Base-by-base conservation (phyloP, 92 coral and sea anemone species). In the Desmophyllum pertusum region DNA sequence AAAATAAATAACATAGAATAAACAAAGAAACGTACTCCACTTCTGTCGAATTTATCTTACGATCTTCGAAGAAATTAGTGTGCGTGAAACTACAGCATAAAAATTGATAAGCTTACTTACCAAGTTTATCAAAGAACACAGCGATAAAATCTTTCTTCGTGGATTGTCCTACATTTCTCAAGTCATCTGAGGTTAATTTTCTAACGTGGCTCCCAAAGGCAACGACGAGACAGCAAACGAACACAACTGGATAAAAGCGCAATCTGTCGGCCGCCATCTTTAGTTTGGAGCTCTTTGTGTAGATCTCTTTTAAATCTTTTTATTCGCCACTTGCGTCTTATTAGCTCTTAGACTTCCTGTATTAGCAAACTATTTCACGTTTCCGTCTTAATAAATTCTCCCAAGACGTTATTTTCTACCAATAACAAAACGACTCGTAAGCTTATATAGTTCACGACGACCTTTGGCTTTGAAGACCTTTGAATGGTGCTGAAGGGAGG, bases 91-190 rank as follows among this genome's bases (percentile, higher is more conserved):
- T n/a, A n/a, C n/a, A n/a, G n/a, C n/a, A n/a, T n/a, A n/a, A n/a
- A n/a, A n/a, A n/a, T n/a, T n/a, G n/a, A n/a, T 11, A 6, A 57
- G 9, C 0, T 1, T 10, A 29, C 68, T 45, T 81, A 90, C 93
- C 87, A 82, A 71, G 48, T 84, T 78, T 67, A 57, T 90, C 90
- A 38, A 75, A 90, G 71, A 85, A 77, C 6, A 90, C 93, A 17
- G 81, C 93, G 6, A 90, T 75, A 65, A 81, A 85, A 71, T 78
- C 41, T 42, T 79, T 72, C 8, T 65, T 43, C 41, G 81, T 31
- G 31, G 87, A 81, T 41, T 57, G 23, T 30, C 77, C 79, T 38
- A 86, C 46, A 70, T 76, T 71, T 37, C 68, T 71, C 13, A 79
- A 66, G 61, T 90, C 88, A 25, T 67, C 83, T 31, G 75, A 15